These are phyloP conservation scores for Phragmatobia fuliginosa DNA, from an alignment of 2,888 invertebrate genomes.

Conservation along the genomic window DNA sequence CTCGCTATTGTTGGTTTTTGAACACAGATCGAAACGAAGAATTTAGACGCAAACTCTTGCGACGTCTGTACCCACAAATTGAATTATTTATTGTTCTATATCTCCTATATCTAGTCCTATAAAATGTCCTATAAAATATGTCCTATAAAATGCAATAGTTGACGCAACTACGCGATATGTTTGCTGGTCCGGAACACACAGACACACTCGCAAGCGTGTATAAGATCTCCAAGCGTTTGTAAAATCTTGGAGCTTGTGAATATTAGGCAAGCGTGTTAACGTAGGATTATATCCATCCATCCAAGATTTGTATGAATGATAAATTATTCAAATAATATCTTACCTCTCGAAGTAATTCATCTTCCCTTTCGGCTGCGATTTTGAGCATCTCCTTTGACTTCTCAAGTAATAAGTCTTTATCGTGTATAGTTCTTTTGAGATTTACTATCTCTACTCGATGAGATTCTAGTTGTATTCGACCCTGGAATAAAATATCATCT, in stretches of 20 bases:
- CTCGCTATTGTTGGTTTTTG: not conserved
- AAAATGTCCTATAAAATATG: not conserved
- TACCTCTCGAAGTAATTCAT: constrained; percentile 86
- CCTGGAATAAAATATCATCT: constrained; percentile 47
- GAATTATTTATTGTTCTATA: too few relatives aligned
- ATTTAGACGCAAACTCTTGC: not conserved
- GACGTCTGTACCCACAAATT: too few relatives aligned
- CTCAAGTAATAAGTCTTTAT: constrained; percentile 86
- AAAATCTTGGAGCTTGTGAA: not conserved
- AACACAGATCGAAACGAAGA: not conserved
- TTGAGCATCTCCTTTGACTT: constrained; percentile 88
- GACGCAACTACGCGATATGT: too few relatives aligned
- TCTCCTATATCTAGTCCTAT: too few relatives aligned
- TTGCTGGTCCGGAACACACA: not conserved
- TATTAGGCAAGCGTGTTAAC: not conserved
- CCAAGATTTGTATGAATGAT: too few relatives aligned
- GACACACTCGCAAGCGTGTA: not conserved
- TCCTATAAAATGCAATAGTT: not conserved
- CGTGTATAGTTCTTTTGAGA: constrained; percentile 83
- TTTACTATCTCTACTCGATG: constrained; percentile 80
- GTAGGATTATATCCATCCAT: not conserved
- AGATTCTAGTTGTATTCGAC: constrained; percentile 67
- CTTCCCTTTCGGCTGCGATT: constrained; percentile 88
- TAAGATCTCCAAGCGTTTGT: too few relatives aligned
- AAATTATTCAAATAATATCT: constrained; percentile 3